Base-by-base conservation (phyloP, 1,140 invertebrate genomes). In the Aphidius gifuensis region DNA sequence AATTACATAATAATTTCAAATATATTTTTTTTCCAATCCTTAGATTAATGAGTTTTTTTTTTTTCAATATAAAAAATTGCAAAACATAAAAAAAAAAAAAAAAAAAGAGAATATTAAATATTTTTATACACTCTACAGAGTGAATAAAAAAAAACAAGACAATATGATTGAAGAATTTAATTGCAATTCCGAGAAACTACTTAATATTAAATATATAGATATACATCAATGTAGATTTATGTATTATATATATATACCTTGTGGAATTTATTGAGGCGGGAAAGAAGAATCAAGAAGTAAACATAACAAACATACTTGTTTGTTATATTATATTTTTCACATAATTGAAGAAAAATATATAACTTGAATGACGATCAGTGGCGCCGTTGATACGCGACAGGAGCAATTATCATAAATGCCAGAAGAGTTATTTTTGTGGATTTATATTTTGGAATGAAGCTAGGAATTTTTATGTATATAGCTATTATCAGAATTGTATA, bases 321-420 rank as follows among this genome's bases (percentile, higher is more conserved):
- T 32, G 23, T 32, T 32, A 32, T 32, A 32, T 32, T 32, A 32
- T 32, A 32, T 32, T 32, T 32, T 32, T 32, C 23, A 32, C 23
- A 32, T 32, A 32, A 32, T 32, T 32, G 23, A 32, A 32, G 23
- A 1, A 16, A 32, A 32, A 32, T 32, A 32, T 32, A 32, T 32
- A 32, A 32, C 23, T 32, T 32, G 23, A 32, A 32, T 32, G 23
- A 50, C 53, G 56, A 60, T 53, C 58, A 54, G 68, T 72, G 72
- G 72, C 72, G 72, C 72, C 72, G 69, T 62, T 60, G 58, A 46
- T 39, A 57, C 61, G 64, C 57, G 66, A 60, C 58, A 60, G 58
- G 46, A 64, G 68, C 70, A 72, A 72, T 72, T 72, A 74, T 71
- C 66, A 74, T 74, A 74, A 74, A 72, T 68, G 68, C 55, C 64